Evolutionary conservation across 1,140 invertebrate species (phyloP).

Genomic region (Camponotus vicinus): DNA sequence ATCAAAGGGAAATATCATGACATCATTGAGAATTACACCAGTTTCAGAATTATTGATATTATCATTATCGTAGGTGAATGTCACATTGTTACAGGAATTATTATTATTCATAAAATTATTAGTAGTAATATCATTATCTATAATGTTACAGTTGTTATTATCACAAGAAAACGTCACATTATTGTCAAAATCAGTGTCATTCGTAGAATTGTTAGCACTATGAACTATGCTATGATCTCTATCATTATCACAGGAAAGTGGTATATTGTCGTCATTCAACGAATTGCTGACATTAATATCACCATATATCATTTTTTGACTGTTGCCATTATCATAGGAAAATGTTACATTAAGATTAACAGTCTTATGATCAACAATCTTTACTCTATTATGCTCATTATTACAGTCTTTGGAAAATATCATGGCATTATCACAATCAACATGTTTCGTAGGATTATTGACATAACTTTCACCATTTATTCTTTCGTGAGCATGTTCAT

Average conservation of each 20-base stretch:
- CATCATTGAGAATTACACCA: neutral
- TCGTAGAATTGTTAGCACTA: neutral
- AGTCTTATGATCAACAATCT: neutral
- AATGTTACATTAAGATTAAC: neutral
- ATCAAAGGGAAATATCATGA: slow-evolving; percentile 2
- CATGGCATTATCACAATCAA: no score
- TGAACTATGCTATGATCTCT: neutral
- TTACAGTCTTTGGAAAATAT: neutral
- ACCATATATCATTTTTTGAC: no score
- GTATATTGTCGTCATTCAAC: neutral
- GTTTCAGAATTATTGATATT: neutral
- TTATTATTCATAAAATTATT: slow-evolving; percentile 1
- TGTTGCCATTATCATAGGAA: neutral
- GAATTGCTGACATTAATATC: no score
- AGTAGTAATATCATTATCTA: no score
- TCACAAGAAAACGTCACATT: neutral
- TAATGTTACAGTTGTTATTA: neutral
- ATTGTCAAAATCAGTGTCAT: neutral
- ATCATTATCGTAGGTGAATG: neutral
- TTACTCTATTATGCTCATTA: neutral
- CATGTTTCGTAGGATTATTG: neutral
- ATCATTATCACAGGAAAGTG: neutral
- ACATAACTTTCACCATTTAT: neutral
- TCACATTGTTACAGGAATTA: neutral
- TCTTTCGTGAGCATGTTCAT: neutral